Evolutionary conservation across 2,888 invertebrate species (phyloP).

Genomic region (Hydriomena furcata): DNA sequence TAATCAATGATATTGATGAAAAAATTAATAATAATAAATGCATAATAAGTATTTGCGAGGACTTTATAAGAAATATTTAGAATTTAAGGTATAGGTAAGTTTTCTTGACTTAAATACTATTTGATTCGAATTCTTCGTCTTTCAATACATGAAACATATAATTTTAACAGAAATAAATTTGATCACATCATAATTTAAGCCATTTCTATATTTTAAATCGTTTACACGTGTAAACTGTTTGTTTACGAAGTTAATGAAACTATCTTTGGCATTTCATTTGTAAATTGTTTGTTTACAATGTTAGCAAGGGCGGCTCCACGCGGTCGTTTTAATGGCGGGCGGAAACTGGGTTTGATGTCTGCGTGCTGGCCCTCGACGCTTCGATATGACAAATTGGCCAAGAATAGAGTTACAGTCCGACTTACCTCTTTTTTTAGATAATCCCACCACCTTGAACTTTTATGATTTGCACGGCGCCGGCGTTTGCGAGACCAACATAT

Average conservation of each 20-base stretch:
- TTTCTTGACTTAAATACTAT: too few relatives aligned
- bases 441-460: constrained; percentile 16
- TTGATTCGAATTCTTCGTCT: too few relatives aligned
- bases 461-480: constrained; percentile 3
- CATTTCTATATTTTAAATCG: too few relatives aligned
- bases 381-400: constrained; percentile 38
- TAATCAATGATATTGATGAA: too few relatives aligned
- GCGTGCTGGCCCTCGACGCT: constrained; percentile 25
- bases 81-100: too few relatives aligned
- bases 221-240: constrained; percentile 5
- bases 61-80: too few relatives aligned
- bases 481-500: not conserved
- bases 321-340: constrained; percentile 26
- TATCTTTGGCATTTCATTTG: constrained; percentile 9
- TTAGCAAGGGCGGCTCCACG: constrained; percentile 24
- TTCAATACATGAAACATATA: too few relatives aligned
- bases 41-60: too few relatives aligned
- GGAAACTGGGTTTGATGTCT: constrained; percentile 27
- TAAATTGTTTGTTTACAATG: constrained; percentile 26
- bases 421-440: constrained; percentile 27
- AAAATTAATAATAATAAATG: too few relatives aligned
- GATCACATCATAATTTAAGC: too few relatives aligned
- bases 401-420: constrained; percentile 32
- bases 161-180: too few relatives aligned
- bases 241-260: constrained; percentile 23